phyloP scores from a whole-genome alignment of 2,888 invertebrate species.

The Melinopterus prodromus region DNA sequence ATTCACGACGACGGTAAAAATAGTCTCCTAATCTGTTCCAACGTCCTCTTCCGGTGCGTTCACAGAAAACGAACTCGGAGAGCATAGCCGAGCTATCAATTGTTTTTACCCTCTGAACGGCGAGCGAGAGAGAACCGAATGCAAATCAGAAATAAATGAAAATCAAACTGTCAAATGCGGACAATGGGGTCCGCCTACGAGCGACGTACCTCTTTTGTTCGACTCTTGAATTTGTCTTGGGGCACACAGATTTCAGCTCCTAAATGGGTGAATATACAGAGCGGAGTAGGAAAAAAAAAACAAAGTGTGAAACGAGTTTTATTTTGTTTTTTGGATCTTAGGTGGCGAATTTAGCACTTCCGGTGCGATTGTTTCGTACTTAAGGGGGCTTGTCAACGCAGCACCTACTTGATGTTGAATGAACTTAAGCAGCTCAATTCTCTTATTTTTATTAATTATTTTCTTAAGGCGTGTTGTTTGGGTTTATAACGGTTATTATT shows the following conservation, averaged over 20 bases:
- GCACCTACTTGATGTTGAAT: background rate
- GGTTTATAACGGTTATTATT: background rate
- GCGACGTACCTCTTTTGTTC: background rate
- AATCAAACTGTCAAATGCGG: background rate
- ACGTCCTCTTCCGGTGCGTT: background rate
- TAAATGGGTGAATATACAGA: background rate
- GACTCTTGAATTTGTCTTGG: background rate
- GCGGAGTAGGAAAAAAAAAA: background rate
- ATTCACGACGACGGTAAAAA: background rate
- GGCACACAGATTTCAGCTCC: background rate
- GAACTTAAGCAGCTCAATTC: too few relatives aligned
- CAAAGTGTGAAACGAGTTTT: background rate
- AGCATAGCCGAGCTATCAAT: background rate
- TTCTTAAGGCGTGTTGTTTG: background rate
- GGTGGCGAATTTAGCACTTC: conserved; percentile 4
- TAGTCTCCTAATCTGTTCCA: conserved; percentile 27
- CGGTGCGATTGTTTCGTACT: background rate
- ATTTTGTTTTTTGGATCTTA: background rate
- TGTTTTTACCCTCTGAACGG: conserved; percentile 13
- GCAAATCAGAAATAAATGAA: conserved; percentile 4
- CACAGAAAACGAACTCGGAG: background rate
- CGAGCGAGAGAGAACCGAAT: background rate
- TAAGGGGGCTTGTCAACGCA: background rate
- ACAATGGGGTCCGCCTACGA: background rate
- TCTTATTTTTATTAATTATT: background rate